These are phyloP conservation scores for Chaetophractus vellerosus DNA, from an alignment of 2,797 vertebrate species.

Conservation along the genomic window DNA sequence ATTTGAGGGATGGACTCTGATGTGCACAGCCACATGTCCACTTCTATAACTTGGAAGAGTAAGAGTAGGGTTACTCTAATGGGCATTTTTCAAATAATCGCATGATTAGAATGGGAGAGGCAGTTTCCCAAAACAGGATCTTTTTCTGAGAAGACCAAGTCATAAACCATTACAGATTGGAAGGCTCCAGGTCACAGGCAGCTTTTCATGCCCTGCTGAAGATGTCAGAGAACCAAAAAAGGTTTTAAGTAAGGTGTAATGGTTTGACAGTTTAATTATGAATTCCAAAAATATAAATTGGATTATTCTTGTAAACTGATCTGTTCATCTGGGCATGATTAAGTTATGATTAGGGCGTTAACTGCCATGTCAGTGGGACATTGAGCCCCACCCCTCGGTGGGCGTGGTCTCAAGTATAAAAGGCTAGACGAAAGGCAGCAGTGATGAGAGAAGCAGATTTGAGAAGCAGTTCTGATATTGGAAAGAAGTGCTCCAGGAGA, in stretches of 20 bases:
- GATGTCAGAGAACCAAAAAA: neutral
- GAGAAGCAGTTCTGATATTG: no score
- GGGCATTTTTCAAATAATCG: conserved; percentile 8
- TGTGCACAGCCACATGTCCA: neutral
- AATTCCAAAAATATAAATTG: no score
- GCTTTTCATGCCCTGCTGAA: neutral
- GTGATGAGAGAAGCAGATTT: no score
- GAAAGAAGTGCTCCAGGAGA: no score
- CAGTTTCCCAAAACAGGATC: conserved; percentile 11
- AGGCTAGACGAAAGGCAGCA: no score
- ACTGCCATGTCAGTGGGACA: no score
- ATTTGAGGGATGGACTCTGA: neutral
- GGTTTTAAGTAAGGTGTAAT: neutral
- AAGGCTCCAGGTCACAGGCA: neutral
- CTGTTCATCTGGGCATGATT: no score
- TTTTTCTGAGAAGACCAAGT: conserved; percentile 32
- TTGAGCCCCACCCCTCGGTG: no score
- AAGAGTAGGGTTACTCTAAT: conserved; percentile 14
- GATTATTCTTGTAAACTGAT: no score
- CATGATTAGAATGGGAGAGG: neutral
- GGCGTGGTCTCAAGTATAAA: no score
- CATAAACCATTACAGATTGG: conserved; percentile 25
- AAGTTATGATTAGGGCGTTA: no score
- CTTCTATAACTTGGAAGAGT: neutral
- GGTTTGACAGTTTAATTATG: no score